Evolutionary conservation across 2,888 invertebrate genomes (phyloP).

Genomic region (Drosophila demipolita): DNA sequence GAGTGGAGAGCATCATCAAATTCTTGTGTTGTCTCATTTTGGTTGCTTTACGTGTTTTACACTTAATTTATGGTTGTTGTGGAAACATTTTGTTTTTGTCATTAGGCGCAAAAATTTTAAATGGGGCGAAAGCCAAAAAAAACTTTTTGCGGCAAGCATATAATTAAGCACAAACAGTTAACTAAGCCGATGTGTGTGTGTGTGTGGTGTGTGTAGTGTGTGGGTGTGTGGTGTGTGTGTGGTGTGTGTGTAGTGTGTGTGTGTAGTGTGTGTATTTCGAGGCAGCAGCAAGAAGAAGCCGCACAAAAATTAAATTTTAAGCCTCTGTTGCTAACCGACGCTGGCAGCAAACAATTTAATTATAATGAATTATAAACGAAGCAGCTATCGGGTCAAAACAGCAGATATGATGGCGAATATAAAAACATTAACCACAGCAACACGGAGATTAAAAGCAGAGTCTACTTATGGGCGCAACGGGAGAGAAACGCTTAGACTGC

Average conservation of each 20-base stretch:
- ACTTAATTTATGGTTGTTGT: constrained; percentile 60
- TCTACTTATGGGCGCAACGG: constrained; percentile 43
- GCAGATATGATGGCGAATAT: constrained; percentile 23
- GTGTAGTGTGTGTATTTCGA: constrained; percentile 21
- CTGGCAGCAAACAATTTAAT: constrained; percentile 72
- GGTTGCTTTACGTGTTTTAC: constrained; percentile 36
- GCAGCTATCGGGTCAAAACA: constrained; percentile 49
- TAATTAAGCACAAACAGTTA: constrained; percentile 68
- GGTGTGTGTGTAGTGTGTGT: constrained; percentile 3
- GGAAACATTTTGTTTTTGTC: constrained; percentile 60
- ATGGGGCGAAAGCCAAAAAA: constrained; percentile 48
- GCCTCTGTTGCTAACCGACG: constrained; percentile 33
- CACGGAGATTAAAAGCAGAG: constrained; percentile 43
- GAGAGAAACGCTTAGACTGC: constrained; percentile 25
- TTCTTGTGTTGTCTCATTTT: constrained; percentile 28
- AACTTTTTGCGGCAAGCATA: constrained; percentile 68
- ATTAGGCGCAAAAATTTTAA: constrained; percentile 55
- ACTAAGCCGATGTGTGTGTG: constrained; percentile 40
- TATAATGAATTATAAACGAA: constrained; percentile 77
- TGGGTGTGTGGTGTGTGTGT: not conserved
- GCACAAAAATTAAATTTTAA: constrained; percentile 66
- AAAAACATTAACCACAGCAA: constrained; percentile 28
- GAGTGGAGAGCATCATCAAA: constrained; percentile 29
- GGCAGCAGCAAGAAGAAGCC: constrained; percentile 39
- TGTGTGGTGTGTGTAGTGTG: constrained; percentile 12